phyloP scores from a whole-genome alignment of 2,797 vertebrate genomes.

The Valencia hispanica region DNA sequence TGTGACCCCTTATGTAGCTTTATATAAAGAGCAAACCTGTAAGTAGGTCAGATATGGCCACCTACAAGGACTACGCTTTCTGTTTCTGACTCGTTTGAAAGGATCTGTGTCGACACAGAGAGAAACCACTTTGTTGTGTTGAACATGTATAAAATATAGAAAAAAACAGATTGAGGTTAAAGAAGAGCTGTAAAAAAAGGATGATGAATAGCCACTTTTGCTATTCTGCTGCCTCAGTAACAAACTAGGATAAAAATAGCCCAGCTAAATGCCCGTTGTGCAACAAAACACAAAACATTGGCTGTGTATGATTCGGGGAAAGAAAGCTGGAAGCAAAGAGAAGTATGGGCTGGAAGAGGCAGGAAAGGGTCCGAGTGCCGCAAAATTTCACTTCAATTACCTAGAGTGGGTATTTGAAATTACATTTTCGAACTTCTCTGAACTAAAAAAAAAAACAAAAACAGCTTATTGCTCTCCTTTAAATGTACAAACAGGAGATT shows the following conservation, averaged over 20 bases:
- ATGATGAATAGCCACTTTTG: slow-evolving; percentile 24
- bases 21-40: background rate
- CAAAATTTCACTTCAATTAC: slow-evolving; percentile 24
- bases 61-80: slow-evolving; percentile 35
- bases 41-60: slow-evolving; percentile 59
- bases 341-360: slow-evolving; percentile 36
- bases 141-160: background rate
- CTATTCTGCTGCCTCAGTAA: slow-evolving; percentile 39
- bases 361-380: slow-evolving; percentile 49
- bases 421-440: background rate
- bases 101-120: background rate
- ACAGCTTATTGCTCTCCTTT: background rate
- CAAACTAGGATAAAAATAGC: slow-evolving; percentile 57
- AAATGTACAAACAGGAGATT: background rate
- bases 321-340: slow-evolving; percentile 39
- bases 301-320: slow-evolving; percentile 3
- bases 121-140: background rate
- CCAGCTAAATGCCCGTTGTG: slow-evolving; percentile 11
- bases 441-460: too few relatives aligned
- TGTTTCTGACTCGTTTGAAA: slow-evolving; percentile 20
- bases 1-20: background rate
- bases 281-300: slow-evolving; percentile 48
- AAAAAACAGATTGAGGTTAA: background rate
- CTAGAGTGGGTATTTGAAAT: background rate
- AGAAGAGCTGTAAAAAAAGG: background rate